Evolutionary conservation across 2,113 vertebrate genomes (phyloP).

Genomic region (Boulengeromyrus knoepffleri): DNA sequence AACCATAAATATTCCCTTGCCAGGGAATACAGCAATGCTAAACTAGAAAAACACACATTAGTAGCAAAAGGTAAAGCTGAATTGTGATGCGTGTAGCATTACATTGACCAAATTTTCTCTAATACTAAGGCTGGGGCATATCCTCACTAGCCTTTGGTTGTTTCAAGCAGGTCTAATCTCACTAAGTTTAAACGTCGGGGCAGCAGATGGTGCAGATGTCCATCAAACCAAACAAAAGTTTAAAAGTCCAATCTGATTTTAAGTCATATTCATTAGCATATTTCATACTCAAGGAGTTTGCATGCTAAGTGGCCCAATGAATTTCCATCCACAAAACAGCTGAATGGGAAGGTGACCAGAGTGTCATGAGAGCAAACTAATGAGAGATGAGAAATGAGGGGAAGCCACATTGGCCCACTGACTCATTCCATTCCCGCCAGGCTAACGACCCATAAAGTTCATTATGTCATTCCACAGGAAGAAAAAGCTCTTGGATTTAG

Average conservation of each 20-base stretch:
- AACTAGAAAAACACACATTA: background rate
- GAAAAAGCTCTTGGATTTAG: background rate
- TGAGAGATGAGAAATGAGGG: background rate
- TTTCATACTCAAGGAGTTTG: too few relatives aligned
- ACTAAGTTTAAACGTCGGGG: background rate
- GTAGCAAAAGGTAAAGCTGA: background rate
- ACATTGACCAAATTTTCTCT: background rate
- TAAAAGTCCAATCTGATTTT: background rate
- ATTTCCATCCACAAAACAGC: background rate
- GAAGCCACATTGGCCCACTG: background rate
- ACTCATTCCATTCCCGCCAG: background rate
- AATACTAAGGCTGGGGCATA: background rate
- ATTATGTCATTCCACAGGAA: background rate
- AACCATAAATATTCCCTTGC: background rate
- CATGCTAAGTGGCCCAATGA: background rate
- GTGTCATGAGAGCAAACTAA: background rate
- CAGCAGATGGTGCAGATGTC: background rate
- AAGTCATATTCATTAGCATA: background rate
- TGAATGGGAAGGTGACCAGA: background rate
- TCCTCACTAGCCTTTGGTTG: background rate
- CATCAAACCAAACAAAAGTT: background rate
- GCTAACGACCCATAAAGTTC: background rate
- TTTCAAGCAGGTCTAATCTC: background rate
- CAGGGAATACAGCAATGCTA: background rate
- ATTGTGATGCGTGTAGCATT: background rate